Evolutionary conservation across 2,113 vertebrate species (phyloP), one percentile per base, ranked within the genome.

Genomic region (Lepus americanus): DNA sequence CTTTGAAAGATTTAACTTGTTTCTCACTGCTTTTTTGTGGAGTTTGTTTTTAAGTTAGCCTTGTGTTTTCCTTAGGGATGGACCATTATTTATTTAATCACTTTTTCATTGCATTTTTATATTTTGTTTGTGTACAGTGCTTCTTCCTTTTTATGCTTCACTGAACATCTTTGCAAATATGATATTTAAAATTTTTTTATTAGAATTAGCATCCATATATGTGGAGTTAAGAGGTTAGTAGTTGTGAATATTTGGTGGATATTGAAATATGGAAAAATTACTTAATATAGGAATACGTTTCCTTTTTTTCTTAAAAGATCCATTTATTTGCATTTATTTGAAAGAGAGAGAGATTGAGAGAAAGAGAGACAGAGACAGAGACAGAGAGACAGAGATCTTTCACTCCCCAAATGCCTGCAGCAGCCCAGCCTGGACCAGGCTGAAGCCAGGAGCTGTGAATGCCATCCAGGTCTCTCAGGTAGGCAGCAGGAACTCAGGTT

Each of bases 1-100:
- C 86, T 90, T 78, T 79, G 77, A 90, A 83, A 89, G 12, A 76
- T 53, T 63, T 44, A 53, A 88, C 25, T 92, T 87, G 33, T 78
- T 79, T 95, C 25, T 79, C 66, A n/a, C 3, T 67, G 22, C 3
- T 67, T 83, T 92, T 82, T 44, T 33, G 86, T 82, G 89, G 70
- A 22, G 59, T 72, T 94, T 82, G 29, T 36, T 92, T 93, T 77
- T 72, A 87, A 92, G 31, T 77, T 12, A 31, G 10, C 25, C 85
- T 77, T 44, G 9, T 64, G 27, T 88, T 91, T 93, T 51, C 27
- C 9, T 8, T 76, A 31, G 33, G 84, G 4, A 51, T 73, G 19
- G 33, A 49, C 53, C 23, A 33, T 82, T 55, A 74, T 55, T 87
- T 85, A 77, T 69, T 86, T 77, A 92, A 29, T 59, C 51, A 27